Evolutionary conservation across 1,140 invertebrate species (phyloP).

Genomic region (Zaprionus nigranus): DNA sequence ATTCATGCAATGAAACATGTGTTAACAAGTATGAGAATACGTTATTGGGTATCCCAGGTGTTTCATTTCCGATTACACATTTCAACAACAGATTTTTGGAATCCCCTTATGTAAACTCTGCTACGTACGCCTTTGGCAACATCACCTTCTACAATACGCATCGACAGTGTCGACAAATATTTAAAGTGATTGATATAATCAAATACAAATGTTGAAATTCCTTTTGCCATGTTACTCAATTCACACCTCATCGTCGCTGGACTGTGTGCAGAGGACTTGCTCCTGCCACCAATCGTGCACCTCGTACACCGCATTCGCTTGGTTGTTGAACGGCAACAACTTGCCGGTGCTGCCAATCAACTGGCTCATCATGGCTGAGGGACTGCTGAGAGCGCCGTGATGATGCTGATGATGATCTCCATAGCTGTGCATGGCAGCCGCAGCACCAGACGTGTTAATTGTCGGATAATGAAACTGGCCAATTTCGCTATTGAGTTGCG

Average conservation of each 20-base stretch:
- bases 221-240: not conserved
- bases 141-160: conserved; percentile 3
- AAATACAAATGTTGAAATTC: not conserved
- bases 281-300: conserved; percentile 89
- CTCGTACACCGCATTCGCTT: conserved; percentile 86
- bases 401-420: conserved; percentile 50
- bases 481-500: conserved; percentile 67
- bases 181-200: not conserved
- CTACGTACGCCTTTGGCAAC: not conserved
- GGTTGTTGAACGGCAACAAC: conserved; percentile 84
- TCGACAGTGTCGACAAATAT: not conserved
- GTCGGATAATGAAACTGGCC: conserved; percentile 79
- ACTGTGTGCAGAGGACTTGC: conserved; percentile 87
- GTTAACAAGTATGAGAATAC: not conserved
- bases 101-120: not conserved
- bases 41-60: not conserved
- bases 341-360: conserved; percentile 83
- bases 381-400: conserved; percentile 63
- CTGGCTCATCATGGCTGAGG: conserved; percentile 76
- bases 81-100: not conserved
- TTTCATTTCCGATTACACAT: not conserved
- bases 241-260: conserved; percentile 86
- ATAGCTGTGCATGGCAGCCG: conserved; percentile 39
- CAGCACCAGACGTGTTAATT: conserved; percentile 44
- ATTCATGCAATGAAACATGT: not conserved